Evolutionary conservation across 2,113 vertebrate species (phyloP).

Genomic region (Myrmophylax atrothorax): DNA sequence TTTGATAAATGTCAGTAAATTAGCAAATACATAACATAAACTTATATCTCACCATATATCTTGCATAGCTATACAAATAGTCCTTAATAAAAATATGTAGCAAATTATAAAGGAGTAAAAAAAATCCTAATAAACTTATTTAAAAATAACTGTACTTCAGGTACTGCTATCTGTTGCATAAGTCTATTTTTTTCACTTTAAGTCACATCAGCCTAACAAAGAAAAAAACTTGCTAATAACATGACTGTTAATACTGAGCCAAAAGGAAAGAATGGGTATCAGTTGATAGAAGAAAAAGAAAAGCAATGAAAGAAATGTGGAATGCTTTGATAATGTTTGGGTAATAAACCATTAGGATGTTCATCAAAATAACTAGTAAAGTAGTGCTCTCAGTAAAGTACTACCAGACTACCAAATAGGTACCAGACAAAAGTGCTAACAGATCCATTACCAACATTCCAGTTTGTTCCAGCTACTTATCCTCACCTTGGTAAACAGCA

Average conservation of each 20-base stretch:
- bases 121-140: not conserved
- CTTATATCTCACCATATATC: not conserved
- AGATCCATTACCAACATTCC: not conserved
- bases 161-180: not conserved
- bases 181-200: not conserved
- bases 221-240: not conserved
- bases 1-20: not conserved
- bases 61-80: not conserved
- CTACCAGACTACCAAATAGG: conserved; percentile 19
- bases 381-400: conserved; percentile 3
- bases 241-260: not conserved
- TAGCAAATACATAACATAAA: not conserved
- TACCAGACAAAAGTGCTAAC: conserved; percentile 23
- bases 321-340: conserved; percentile 23
- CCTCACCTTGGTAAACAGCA: not conserved
- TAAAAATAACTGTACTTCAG: not conserved
- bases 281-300: not conserved
- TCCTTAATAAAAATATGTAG: not conserved
- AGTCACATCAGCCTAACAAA: not conserved
- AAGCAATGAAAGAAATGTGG: not conserved
- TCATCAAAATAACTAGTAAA: not conserved
- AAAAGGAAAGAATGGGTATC: not conserved
- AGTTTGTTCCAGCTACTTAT: not conserved
- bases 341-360: not conserved
- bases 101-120: not conserved